Evolutionary conservation across 2,888 invertebrate genomes (phyloP).

Genomic region (Tetragonula carbonaria): DNA sequence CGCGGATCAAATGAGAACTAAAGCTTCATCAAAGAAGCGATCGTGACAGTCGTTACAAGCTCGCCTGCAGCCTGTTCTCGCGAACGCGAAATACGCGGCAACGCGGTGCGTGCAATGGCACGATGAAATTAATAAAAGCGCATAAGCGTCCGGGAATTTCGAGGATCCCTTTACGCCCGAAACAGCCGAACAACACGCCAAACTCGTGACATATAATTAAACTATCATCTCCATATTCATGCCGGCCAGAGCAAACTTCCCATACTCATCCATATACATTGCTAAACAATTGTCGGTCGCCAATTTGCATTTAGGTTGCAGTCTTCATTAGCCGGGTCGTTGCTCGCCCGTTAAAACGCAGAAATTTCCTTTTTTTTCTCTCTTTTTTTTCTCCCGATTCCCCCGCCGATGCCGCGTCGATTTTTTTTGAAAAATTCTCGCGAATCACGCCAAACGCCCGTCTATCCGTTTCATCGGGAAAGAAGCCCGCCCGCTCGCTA

Average conservation of each 20-base stretch:
- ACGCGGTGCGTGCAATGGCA: constrained; percentile 2
- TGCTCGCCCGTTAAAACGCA: constrained; percentile 44
- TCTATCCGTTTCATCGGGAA: neutral
- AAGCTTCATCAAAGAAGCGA: too few species aligned
- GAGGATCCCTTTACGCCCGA: constrained; percentile 20
- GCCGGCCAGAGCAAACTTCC: constrained; percentile 52
- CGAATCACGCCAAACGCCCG: constrained; percentile 16
- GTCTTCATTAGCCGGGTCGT: constrained; percentile 53
- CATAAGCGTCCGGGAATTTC: constrained; percentile 35
- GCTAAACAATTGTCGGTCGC: constrained; percentile 60
- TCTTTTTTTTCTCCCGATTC: neutral
- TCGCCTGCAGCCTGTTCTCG: too few species aligned
- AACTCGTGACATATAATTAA: constrained; percentile 62
- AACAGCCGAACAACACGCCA: constrained; percentile 52
- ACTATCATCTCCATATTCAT: constrained; percentile 66
- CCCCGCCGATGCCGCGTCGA: neutral
- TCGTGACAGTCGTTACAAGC: too few species aligned
- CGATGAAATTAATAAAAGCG: constrained; percentile 57
- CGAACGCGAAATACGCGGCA: too few species aligned
- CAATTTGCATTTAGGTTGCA: constrained; percentile 62
- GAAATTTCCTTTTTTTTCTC: neutral
- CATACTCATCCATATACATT: constrained; percentile 62
- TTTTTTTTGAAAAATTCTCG: constrained; percentile 46
- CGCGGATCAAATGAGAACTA: too few species aligned
- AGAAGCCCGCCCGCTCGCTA: too few species aligned